Percentiles rank a stretch among this genome's conserved stretches.
Evolutionary conservation across 2,113 vertebrate genomes (phyloP).

Genomic region (Crotalus horridus): DNA sequence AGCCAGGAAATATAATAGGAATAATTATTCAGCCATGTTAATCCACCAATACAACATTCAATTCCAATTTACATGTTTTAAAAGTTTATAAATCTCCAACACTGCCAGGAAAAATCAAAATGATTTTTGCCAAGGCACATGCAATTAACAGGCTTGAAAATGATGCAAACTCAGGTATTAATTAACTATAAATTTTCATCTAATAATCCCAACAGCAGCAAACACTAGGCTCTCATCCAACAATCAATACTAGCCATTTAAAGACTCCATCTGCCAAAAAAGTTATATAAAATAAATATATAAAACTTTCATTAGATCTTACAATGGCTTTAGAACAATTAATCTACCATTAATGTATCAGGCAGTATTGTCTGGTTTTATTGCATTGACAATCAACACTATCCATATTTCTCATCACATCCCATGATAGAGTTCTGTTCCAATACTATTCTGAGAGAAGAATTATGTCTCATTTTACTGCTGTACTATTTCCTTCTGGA

Average conservation of each 20-base stretch:
- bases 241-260: conserved; percentile 57
- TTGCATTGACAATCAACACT: not conserved
- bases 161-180: conserved; percentile 63
- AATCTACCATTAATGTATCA: conserved; percentile 59
- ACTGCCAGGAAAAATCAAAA: conserved; percentile 22
- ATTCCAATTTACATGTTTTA: conserved; percentile 11
- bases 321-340: conserved; percentile 62
- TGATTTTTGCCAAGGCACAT: not conserved
- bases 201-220: conserved; percentile 56
- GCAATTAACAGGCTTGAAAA: conserved; percentile 62
- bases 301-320: conserved; percentile 67
- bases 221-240: conserved; percentile 62
- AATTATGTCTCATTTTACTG: not conserved
- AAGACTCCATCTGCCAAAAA: conserved; percentile 65
- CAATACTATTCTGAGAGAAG: not conserved
- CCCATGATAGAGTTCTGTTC: not conserved
- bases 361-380: conserved; percentile 6
- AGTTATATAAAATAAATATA: conserved; percentile 67
- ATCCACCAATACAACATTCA: not conserved
- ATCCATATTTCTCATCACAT: conserved; percentile 5
- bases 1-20: not conserved
- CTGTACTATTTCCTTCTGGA: not conserved
- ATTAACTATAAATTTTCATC: conserved; percentile 60
- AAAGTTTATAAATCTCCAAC: not conserved
- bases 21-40: not conserved